A percentile compares a stretch with the other conserved stretches of the same genome.
Evolutionary conservation across 2,888 invertebrate species (phyloP).

Genomic region (Latrodectus hesperus): DNA sequence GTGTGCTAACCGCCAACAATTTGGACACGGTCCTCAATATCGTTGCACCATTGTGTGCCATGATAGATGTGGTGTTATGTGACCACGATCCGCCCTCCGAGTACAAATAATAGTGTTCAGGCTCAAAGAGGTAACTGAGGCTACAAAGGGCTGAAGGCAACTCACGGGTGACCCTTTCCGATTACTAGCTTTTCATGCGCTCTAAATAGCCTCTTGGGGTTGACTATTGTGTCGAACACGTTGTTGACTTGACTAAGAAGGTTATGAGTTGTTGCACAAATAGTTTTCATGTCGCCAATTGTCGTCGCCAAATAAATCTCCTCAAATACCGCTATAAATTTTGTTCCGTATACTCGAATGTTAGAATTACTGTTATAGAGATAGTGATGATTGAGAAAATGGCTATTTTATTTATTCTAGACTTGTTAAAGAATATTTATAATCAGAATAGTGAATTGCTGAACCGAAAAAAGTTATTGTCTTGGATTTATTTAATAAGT

Average conservation of each 20-base stretch:
- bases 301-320: conserved; percentile 68
- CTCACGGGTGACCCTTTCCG: conserved; percentile 49
- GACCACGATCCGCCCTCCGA: conserved; percentile 59
- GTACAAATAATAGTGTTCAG: conserved; percentile 46
- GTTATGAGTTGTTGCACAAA: conserved; percentile 54
- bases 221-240: conserved; percentile 51
- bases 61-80: conserved; percentile 65
- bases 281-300: conserved; percentile 55
- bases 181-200: conserved; percentile 58
- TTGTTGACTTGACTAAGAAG: conserved; percentile 56
- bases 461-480: too few relatives aligned
- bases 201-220: conserved; percentile 56
- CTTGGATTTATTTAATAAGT: too few relatives aligned
- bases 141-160: conserved; percentile 62
- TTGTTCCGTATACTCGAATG: neutral
- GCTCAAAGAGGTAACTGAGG: conserved; percentile 57
- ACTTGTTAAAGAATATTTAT: too few relatives aligned
- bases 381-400: neutral
- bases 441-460: too few relatives aligned
- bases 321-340: conserved; percentile 15
- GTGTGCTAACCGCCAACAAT: conserved; percentile 41
- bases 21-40: conserved; percentile 51
- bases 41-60: conserved; percentile 56
- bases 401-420: too few relatives aligned
- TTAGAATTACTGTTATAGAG: neutral